phyloP scores from a whole-genome alignment of 1,140 invertebrate genomes.

The Aphelenchoides besseyi region DNA sequence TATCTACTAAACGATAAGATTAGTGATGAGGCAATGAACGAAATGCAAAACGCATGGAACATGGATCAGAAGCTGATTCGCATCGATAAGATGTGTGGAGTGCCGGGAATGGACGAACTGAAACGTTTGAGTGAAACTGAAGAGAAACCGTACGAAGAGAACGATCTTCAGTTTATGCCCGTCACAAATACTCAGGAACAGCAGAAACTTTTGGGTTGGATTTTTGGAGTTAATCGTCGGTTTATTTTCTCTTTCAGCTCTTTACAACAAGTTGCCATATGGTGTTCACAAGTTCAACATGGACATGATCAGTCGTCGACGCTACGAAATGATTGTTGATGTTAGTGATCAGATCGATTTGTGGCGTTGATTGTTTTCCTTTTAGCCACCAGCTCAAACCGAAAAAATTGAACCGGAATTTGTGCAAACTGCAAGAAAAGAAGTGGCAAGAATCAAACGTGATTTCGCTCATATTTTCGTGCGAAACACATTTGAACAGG shows the following conservation, averaged over 20 bases:
- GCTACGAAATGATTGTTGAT: conserved; percentile 17
- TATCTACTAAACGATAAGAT: conserved; percentile 19
- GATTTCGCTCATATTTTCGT: conserved; percentile 5
- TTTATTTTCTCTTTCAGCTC: neutral
- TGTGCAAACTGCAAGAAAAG: neutral
- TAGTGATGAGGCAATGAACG: neutral
- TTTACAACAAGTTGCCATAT: neutral
- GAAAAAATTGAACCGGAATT: conserved; percentile 8
- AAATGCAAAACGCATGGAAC: conserved; percentile 14
- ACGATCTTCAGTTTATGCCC: conserved; percentile 16
- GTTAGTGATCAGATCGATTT: neutral
- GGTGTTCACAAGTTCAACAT: conserved; percentile 16
- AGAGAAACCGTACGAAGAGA: conserved; percentile 1
- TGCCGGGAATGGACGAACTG: conserved; percentile 18
- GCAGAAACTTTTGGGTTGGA: neutral
- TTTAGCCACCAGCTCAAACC: conserved; percentile 8
- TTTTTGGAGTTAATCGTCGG: neutral
- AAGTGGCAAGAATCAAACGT: conserved; percentile 3
- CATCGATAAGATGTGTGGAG: neutral
- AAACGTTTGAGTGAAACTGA: neutral
- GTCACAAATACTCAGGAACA: neutral
- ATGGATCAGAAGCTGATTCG: neutral
- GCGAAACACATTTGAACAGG: neutral
- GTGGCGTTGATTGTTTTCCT: neutral
- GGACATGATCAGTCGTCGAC: conserved; percentile 12